Base-by-base conservation (phyloP, 2,113 vertebrate genomes). In the Centropus unirufus region DNA sequence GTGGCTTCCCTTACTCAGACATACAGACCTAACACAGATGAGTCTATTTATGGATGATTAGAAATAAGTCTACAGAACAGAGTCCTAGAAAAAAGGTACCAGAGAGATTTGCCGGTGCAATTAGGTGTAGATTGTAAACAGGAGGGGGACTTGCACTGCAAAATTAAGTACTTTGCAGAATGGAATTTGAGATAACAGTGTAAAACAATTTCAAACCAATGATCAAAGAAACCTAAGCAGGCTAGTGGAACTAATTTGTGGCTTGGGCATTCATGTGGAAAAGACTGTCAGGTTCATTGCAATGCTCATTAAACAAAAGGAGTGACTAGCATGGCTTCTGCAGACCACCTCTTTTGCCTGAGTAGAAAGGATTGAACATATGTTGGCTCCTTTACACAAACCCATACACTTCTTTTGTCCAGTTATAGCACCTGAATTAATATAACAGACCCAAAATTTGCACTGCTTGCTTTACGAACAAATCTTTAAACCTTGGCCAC, bases 31-130 rank as follows among this genome's bases (percentile, higher is more conserved):
- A 93, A 82, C 92, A 96, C 80, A 90, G 88, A 88, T 75, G 86
- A 96, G 92, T 94, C 94, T 97, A 96, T 94, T 96, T 96, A 93
- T 88, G 90, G 95, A 63, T 86, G 88, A 97, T 96, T 95, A 94
- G 95, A 94, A 94, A 88, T 83, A 94, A 95, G 82, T 70, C 93
- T 70, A 77, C 68, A 85, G 90, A 94, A 64, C 42, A 67, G 46
- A 90, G 42, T 67, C 90, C 59, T 77, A 27, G 75, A 74, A 51
- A 86, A 18, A 92, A 81, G 80, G 87, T 55, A 70, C 26, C 27
- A 20, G 68, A 85, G 84, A 81, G 68, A 30, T 88, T 49, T 88
- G 72, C 73, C 68, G 59, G 62, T 27, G 49, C 70, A 83, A 57
- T 62, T 78, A 80, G 85, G 75, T 91, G 57, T 47, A 80, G 70